Conservation (phyloP, 2,888 invertebrate genomes). For the Tinea semifulvella region DNA sequence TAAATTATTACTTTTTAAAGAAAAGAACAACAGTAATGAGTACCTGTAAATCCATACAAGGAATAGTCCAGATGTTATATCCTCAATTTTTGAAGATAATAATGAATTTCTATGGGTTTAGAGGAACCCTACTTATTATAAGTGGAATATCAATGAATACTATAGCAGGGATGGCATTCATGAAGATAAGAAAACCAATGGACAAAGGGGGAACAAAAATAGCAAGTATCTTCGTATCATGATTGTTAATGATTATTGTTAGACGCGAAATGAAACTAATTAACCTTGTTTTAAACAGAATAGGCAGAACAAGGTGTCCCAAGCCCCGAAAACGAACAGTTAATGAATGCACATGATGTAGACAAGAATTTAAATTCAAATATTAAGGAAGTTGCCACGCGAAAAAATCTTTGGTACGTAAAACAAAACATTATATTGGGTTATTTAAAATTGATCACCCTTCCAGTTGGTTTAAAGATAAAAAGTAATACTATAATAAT, state of each 20-base stretch:
- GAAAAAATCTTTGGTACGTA: slow-evolving; percentile 3
- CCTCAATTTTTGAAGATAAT: slow-evolving; percentile 63
- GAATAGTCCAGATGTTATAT: slow-evolving; percentile 64
- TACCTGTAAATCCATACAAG: slow-evolving; percentile 67
- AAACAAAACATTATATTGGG: too few species aligned
- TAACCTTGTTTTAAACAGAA: slow-evolving; percentile 11
- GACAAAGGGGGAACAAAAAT: slow-evolving; percentile 29
- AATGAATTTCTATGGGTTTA: slow-evolving; percentile 65
- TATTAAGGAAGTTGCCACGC: neutral
- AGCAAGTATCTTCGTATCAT: slow-evolving; percentile 48
- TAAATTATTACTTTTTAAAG: slow-evolving; percentile 70
- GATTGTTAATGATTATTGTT: neutral
- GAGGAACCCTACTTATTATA: slow-evolving; percentile 68
- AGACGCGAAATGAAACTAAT: neutral
- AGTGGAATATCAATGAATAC: slow-evolving; percentile 68
- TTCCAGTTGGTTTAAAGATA: too few species aligned
- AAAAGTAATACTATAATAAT: too few species aligned
- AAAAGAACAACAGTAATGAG: slow-evolving; percentile 71
- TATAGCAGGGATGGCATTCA: slow-evolving; percentile 65
- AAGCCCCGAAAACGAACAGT: slow-evolving; percentile 1
- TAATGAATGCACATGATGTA: neutral
- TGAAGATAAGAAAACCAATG: slow-evolving; percentile 45
- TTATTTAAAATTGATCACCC: too few species aligned
- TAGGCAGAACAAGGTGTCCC: slow-evolving; percentile 10
- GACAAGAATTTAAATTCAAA: slow-evolving; percentile 4